Evolutionary conservation across 35 echinoderm and acorn worm species (phyloP).

Genomic region (Ptychodera flava): DNA sequence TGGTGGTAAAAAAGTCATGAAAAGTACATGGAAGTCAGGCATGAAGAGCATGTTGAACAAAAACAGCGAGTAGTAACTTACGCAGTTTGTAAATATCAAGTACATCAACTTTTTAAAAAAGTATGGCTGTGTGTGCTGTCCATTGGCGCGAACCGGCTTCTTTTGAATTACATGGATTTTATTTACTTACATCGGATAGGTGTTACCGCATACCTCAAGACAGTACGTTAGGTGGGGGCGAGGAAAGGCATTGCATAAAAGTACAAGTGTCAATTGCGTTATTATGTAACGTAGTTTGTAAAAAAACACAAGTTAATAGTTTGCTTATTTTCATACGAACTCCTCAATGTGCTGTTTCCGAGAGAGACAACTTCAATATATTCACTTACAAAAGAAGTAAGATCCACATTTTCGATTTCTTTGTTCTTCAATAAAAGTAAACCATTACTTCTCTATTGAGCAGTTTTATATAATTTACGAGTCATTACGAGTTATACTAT

Average conservation of each 20-base stretch:
- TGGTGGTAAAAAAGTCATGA: background rate
- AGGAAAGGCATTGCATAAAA: slow-evolving; percentile 7
- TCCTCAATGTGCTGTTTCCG: background rate
- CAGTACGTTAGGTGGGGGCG: background rate
- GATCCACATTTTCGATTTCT: background rate
- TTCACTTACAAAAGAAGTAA: background rate
- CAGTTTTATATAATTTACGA: too few species aligned
- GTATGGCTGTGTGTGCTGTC: background rate
- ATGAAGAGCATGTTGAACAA: background rate
- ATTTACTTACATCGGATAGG: background rate
- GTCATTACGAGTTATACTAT: too few species aligned
- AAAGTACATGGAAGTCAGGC: background rate
- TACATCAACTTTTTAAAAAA: background rate
- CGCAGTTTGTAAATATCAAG: background rate
- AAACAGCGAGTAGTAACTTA: background rate
- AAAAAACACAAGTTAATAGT: background rate
- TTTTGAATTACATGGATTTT: background rate
- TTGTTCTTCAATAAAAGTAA: background rate
- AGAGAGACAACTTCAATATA: background rate
- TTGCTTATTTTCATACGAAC: background rate
- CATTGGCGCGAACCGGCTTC: background rate
- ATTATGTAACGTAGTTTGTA: background rate
- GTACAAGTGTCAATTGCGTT: background rate
- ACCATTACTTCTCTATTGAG: too few species aligned
- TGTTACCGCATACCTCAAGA: background rate